A percentile compares a stretch with the other conserved stretches of the same genome.
Conservation (phyloP, 2,888 invertebrate species). For the Chironomus riparius region DNA sequence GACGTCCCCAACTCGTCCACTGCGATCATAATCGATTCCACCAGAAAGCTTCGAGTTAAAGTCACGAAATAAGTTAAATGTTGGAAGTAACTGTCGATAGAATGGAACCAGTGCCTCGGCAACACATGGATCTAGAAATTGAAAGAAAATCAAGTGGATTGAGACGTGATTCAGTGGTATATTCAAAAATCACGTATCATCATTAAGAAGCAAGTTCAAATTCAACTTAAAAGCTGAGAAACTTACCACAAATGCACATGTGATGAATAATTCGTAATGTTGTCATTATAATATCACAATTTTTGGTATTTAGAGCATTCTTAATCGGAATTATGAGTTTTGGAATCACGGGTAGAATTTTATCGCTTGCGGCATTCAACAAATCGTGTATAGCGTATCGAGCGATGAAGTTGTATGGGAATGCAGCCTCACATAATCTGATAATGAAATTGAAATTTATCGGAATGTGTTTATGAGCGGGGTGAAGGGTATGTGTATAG, state of each 20-base stretch:
- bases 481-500: not conserved
- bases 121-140: slow-evolving; percentile 44
- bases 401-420: slow-evolving; percentile 78
- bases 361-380: slow-evolving; percentile 61
- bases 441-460: slow-evolving; percentile 23
- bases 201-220: not conserved
- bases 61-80: slow-evolving; percentile 69
- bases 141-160: too few species aligned
- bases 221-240: slow-evolving; percentile 38
- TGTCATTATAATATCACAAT: slow-evolving; percentile 67
- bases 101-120: slow-evolving; percentile 93
- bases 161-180: too few species aligned
- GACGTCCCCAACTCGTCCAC: slow-evolving; percentile 79
- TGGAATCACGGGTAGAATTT: slow-evolving; percentile 74
- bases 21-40: slow-evolving; percentile 76
- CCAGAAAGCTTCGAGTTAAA: slow-evolving; percentile 68
- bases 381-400: slow-evolving; percentile 79
- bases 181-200: not conserved
- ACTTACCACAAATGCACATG: slow-evolving; percentile 70
- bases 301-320: slow-evolving; percentile 78
- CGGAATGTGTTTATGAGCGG: not conserved
- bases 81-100: slow-evolving; percentile 86
- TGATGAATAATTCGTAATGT: slow-evolving; percentile 77
- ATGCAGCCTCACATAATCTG: slow-evolving; percentile 61
- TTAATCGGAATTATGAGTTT: slow-evolving; percentile 88